Evolutionary conservation across 2,888 invertebrate genomes (phyloP).

Genomic region (Archips xylosteana): DNA sequence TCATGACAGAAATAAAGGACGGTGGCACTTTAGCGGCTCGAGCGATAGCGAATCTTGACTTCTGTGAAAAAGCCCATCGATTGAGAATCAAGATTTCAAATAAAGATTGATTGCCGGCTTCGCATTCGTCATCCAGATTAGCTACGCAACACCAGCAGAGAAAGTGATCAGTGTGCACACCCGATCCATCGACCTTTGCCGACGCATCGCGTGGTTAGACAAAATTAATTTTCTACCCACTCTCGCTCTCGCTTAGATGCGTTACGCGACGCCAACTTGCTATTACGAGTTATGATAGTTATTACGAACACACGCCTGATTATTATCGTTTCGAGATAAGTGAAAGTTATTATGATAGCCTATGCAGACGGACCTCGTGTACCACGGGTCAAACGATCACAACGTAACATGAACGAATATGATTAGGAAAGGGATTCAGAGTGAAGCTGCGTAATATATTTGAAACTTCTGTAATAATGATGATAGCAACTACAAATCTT

Average conservation of each 20-base stretch:
- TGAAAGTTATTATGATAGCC: constrained; percentile 71
- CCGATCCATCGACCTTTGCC: constrained; percentile 69
- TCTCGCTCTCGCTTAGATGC: constrained; percentile 72
- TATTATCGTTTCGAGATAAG: constrained; percentile 71
- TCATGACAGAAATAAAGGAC: constrained; percentile 34
- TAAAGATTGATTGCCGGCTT: constrained; percentile 29
- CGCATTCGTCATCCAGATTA: constrained; percentile 33
- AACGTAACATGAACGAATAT: constrained; percentile 27
- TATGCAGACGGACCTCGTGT: constrained; percentile 44
- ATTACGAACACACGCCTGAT: constrained; percentile 65
- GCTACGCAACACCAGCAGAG: constrained; percentile 50
- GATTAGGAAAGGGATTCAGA: constrained; percentile 12
- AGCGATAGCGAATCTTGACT: constrained; percentile 32
- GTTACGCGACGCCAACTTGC: constrained; percentile 50
- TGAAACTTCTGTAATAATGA: constrained; percentile 37
- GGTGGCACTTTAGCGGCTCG: constrained; percentile 28
- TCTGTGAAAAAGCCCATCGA: constrained; percentile 27
- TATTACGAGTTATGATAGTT: constrained; percentile 71
- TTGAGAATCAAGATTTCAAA: constrained; percentile 32
- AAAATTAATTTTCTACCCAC: constrained; percentile 76
- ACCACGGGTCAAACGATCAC: constrained; percentile 26
- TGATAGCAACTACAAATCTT: constrained; percentile 34
- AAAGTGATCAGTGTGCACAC: constrained; percentile 63
- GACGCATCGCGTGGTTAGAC: constrained; percentile 72
- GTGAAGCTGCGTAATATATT: constrained; percentile 22